Evolutionary conservation across 92 coral and sea anemone genomes (phyloP), one percentile per base, ranked within the genome.

Genomic region (Porites cylindrica): DNA sequence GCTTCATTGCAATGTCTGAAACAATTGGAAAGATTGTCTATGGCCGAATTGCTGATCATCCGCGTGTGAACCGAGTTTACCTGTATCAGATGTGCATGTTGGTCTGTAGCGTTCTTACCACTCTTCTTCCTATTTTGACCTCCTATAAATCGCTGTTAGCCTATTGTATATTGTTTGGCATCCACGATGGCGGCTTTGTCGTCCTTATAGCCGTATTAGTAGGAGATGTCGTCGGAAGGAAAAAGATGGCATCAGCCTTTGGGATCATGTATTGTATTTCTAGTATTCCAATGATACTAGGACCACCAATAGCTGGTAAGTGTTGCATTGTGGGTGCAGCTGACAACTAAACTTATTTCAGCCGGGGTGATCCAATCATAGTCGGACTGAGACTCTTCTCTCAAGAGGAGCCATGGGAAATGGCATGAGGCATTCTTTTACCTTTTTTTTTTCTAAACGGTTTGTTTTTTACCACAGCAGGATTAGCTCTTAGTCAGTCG

Each of bases 241-340:
- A 79, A 51, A 90, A 92, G 77, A 91, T 94, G 89, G 88, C 95
- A 23, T 50, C 94, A 1, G 98, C 94, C 8, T 94, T 64, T 73
- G 98, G 98, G 1, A 72, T 92, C 88, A 90, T 92, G 98, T 94
- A 90, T 70, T 79, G 85, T 9, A 72, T 94, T 60, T 87, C 92
- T 47, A 86, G 91, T 51, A 70, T 92, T 53, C 97, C 97, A 1
- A 89, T 94, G 97, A 94, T 94, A 92, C 20, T 92, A 43, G 97
- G 97, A 2, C 97, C 97, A 4, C 95, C 97, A 1, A 95, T 94
- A 5, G 97, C 97, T 19, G 95, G 97, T 94, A 51, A 73, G 95
- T 72, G 7, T 7, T 64, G 10, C 60, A 1, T 10, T 54, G 60
- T 9, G 60, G 10, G 60, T 13, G 60, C 60, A 54, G 10, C 60